Evolutionary conservation across 2,113 vertebrate species (phyloP), one percentile per base, ranked within the genome.

Genomic region (Erythrocercus mccallii): DNA sequence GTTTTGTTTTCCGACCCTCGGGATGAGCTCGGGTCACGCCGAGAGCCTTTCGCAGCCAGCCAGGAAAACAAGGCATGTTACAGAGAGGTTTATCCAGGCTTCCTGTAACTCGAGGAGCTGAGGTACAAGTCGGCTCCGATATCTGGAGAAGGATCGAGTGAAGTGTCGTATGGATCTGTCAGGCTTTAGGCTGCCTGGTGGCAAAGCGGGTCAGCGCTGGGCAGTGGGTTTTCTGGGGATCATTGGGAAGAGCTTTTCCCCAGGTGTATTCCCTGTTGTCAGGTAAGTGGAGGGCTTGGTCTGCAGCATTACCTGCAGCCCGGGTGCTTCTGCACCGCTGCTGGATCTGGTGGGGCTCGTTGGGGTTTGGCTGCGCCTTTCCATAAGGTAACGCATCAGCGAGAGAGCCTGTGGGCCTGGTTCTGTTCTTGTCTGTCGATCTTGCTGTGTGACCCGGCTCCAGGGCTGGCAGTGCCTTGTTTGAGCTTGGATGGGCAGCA

Each of bases 81-180:
- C 5, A 4, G 73, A 45, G 70, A 40, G 57, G 22, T 28, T 82
- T 37, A 0, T 44, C 5, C 64, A 82, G 64, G 2, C 72, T 94
- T 93, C 92, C 93, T 92, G 95, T 94, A 96, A 95, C 71, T 24
- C 27, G 81, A 93, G 94, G 79, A 95, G 90, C 71, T 4, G 74
- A 51, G 33, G 30, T 37, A 73, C 64, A 6, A 9, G 77, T 25
- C n/a, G 1, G 38, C 47, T 66, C 65, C 57, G 2, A 3, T 6
- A 56, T 51, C 82, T 12, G 58, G 37, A 33, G 62, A 19, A 58
- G 62, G 60, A 51, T 82, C 42, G 6, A 38, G 28, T 83, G 81
- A 25, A 35, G 68, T 47, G 78, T 68, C 51, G 0, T 10, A 1
- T 2, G 51, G 70, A 31, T 23, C 22, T 35, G 19, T 11, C 28